A percentile compares a stretch with the other conserved stretches of the same genome.
These are phyloP conservation scores for Thamnophis sirtalis DNA, from an alignment of 2,113 vertebrate genomes.

Conservation along the genomic window DNA sequence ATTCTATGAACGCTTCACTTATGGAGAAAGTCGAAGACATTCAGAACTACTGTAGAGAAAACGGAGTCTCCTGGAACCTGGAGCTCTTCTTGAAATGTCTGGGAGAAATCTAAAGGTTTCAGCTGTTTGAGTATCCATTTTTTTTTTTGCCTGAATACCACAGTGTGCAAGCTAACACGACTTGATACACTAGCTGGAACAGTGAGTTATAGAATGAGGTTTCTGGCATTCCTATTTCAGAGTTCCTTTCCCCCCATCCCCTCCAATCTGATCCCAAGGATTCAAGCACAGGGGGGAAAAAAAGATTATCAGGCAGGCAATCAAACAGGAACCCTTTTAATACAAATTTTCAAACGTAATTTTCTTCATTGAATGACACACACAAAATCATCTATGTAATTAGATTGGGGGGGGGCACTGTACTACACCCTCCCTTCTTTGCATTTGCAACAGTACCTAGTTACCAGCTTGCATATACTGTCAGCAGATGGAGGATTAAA, in stretches of 20 bases:
- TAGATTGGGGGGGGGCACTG: conserved; percentile 8
- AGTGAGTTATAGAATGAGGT: not conserved
- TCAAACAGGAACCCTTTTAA: conserved; percentile 24
- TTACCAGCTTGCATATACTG: not conserved
- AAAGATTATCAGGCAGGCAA: conserved; percentile 28
- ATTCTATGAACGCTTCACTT: conserved; percentile 28
- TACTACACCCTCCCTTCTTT: conserved; percentile 1
- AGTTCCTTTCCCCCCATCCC: not conserved
- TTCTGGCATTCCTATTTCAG: not conserved
- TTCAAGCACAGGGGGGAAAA: not conserved
- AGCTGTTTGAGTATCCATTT: conserved; percentile 52
- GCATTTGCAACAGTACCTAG: conserved; percentile 3
- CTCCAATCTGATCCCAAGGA: conserved; percentile 16
- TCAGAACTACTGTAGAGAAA: conserved; percentile 24
- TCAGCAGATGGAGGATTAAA: conserved; percentile 1
- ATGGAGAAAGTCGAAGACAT: conserved; percentile 27
- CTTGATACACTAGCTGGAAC: conserved; percentile 46
- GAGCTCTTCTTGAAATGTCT: conserved; percentile 49
- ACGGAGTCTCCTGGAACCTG: conserved; percentile 36
- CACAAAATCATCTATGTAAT: conserved; percentile 39
- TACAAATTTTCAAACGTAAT: not conserved
- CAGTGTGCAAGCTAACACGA: conserved; percentile 27
- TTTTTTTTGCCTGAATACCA: conserved; percentile 63
- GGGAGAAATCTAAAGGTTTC: conserved; percentile 67
- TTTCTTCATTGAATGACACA: not conserved